phyloP scores from a whole-genome alignment of 2,888 invertebrate species.

The Dione vanillae region DNA sequence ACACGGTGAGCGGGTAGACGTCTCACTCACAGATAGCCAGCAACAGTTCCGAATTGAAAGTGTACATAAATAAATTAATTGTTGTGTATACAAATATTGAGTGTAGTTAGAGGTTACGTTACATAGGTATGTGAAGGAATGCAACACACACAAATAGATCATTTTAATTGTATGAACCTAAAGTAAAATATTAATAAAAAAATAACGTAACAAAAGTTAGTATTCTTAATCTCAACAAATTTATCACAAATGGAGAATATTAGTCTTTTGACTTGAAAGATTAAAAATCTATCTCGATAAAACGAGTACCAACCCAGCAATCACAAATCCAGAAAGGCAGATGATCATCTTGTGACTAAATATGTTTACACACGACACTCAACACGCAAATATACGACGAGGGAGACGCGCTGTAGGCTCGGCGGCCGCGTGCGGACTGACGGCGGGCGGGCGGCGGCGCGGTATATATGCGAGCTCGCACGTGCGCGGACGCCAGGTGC shows the following conservation, averaged over 20 bases:
- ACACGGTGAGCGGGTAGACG: too few relatives aligned
- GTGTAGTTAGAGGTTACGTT: too few relatives aligned
- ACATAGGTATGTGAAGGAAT: too few relatives aligned
- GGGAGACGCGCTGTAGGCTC: not conserved
- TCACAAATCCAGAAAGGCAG: conserved; percentile 81
- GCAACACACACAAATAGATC: too few relatives aligned
- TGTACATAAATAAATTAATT: too few relatives aligned
- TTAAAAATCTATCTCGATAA: not conserved
- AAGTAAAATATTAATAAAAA: too few relatives aligned
- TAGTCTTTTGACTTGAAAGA: not conserved
- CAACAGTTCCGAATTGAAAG: too few relatives aligned
- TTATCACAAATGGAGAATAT: not conserved
- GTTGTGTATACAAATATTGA: too few relatives aligned
- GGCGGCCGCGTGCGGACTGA: conserved; percentile 1
- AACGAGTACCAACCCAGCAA: conserved; percentile 73
- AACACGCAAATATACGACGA: not conserved
- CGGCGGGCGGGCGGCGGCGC: conserved; percentile 30
- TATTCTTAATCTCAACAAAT: not conserved
- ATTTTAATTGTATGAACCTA: too few relatives aligned
- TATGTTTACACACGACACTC: not conserved
- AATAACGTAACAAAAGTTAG: too few relatives aligned
- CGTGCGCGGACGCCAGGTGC: conserved; percentile 30
- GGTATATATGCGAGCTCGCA: conserved; percentile 45
- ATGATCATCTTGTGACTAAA: conserved; percentile 72
- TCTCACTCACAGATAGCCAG: too few relatives aligned